A percentile compares a stretch with the other conserved stretches of the same genome.
Evolutionary conservation across 2,888 invertebrate genomes (phyloP).

Genomic region (Alcis repandata): DNA sequence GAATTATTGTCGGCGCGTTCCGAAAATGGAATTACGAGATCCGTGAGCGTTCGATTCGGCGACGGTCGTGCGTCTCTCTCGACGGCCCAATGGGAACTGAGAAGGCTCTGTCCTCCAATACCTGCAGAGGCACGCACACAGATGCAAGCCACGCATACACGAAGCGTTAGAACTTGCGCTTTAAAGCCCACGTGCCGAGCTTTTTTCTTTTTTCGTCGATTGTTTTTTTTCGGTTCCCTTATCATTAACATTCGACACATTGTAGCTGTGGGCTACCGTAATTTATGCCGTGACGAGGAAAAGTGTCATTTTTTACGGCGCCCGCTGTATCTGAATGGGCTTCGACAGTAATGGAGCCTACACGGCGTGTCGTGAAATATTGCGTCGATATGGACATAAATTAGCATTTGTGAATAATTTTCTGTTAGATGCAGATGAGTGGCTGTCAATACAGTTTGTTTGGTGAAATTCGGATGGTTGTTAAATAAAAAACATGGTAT

Average conservation of each 20-base stretch:
- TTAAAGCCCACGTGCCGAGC: constrained; percentile 70
- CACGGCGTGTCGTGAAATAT: constrained; percentile 37
- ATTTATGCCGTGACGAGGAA: constrained; percentile 55
- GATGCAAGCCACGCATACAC: constrained; percentile 69
- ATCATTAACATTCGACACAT: constrained; percentile 61
- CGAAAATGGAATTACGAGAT: constrained; percentile 32
- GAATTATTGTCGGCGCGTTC: constrained; percentile 17
- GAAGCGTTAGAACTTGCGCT: constrained; percentile 70
- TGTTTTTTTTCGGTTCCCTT: constrained; percentile 55
- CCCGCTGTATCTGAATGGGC: constrained; percentile 39
- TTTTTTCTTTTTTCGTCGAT: constrained; percentile 49
- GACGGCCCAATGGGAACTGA: constrained; percentile 77
- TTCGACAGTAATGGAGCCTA: constrained; percentile 41
- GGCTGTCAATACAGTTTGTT: constrained; percentile 6
- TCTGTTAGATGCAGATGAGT: constrained; percentile 17
- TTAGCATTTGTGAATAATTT: constrained; percentile 24
- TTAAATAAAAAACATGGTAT: not conserved
- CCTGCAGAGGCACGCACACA: constrained; percentile 84
- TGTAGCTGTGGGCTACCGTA: constrained; percentile 59
- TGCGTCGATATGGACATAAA: constrained; percentile 28
- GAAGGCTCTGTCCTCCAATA: constrained; percentile 66
- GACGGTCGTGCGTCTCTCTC: constrained; percentile 55
- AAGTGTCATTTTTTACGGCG: constrained; percentile 46
- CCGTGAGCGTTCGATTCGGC: constrained; percentile 35
- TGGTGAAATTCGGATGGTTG: not conserved